Conservation (phyloP, 2,888 invertebrate species). For the Epirrita christyi region DNA sequence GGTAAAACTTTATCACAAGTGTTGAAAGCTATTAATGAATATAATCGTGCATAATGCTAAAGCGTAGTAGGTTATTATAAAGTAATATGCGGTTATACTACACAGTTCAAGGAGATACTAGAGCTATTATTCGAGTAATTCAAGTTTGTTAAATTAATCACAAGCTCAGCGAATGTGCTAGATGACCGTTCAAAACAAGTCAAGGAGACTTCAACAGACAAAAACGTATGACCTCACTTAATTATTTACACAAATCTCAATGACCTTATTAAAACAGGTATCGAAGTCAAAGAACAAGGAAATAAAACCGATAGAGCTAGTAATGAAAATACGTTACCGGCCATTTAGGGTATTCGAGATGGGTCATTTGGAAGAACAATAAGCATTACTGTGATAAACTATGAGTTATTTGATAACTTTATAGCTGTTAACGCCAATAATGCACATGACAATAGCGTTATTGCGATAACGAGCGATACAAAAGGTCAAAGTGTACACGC, state of each 20-base stretch:
- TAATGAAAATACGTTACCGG: slow-evolving; percentile 45
- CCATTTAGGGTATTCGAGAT: slow-evolving; percentile 47
- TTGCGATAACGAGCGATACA: slow-evolving; percentile 55
- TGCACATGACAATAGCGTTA: slow-evolving; percentile 50
- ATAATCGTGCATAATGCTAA: background rate
- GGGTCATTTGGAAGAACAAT: slow-evolving; percentile 54
- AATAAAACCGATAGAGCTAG: slow-evolving; percentile 34
- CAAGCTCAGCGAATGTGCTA: slow-evolving; percentile 7
- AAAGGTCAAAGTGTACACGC: slow-evolving; percentile 56
- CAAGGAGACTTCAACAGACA: slow-evolving; percentile 28
- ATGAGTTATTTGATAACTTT: slow-evolving; percentile 51
- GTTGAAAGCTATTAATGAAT: background rate
- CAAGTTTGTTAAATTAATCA: background rate
- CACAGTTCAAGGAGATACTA: background rate
- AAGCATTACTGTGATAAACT: slow-evolving; percentile 62
- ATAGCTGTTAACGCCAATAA: slow-evolving; percentile 57
- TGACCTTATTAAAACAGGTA: slow-evolving; percentile 29
- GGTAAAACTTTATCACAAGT: slow-evolving; percentile 5
- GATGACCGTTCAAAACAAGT: slow-evolving; percentile 24
- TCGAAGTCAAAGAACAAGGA: slow-evolving; percentile 30
- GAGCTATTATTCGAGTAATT: background rate
- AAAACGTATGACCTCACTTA: slow-evolving; percentile 32
- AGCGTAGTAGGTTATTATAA: background rate
- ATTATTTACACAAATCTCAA: slow-evolving; percentile 32
- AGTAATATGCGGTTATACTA: background rate